These are phyloP conservation scores for Fundulus diaphanus DNA, from an alignment of 2,797 vertebrate species.

Conservation along the genomic window DNA sequence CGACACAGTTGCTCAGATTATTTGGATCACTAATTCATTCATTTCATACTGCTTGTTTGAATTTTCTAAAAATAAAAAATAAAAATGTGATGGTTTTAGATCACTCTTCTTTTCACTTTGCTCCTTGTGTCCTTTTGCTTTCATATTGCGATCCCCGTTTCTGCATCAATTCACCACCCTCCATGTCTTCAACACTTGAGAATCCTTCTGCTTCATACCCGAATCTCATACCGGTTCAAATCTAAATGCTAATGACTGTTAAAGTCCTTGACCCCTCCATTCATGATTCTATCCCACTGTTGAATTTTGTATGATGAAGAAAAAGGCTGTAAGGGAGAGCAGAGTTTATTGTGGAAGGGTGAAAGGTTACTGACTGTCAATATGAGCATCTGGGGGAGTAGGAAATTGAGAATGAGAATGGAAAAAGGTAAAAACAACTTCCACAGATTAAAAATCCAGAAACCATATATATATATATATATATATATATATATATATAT, in stretches of 20 bases:
- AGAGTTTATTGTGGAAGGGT: conserved; percentile 65
- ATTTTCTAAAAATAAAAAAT: conserved; percentile 6
- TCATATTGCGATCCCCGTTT: conserved; percentile 17
- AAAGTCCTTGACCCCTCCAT: conserved; percentile 69
- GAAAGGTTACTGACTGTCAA: conserved; percentile 66
- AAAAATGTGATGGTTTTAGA: too few species aligned
- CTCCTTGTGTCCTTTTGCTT: conserved; percentile 12
- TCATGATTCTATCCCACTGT: conserved; percentile 41
- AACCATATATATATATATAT: conserved; percentile 37
- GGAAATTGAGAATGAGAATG: conserved; percentile 38
- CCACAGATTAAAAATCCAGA: conserved; percentile 69
- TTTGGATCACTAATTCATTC: conserved; percentile 36
- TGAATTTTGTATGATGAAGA: conserved; percentile 72
- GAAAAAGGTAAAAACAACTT: conserved; percentile 31
- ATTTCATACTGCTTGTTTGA: conserved; percentile 10
- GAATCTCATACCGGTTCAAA: conserved; percentile 65
- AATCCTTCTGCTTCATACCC: conserved; percentile 45
- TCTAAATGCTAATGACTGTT: conserved; percentile 78
- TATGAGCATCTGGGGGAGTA: conserved; percentile 57
- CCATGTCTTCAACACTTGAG: conserved; percentile 27
- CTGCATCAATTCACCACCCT: conserved; percentile 3
- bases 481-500: not conserved
- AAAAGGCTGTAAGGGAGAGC: conserved; percentile 41
- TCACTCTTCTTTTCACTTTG: not conserved
- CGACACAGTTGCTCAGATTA: conserved; percentile 27